Base-by-base conservation (phyloP, 2,113 vertebrate species). In the Pleuronectes platessa region DNA sequence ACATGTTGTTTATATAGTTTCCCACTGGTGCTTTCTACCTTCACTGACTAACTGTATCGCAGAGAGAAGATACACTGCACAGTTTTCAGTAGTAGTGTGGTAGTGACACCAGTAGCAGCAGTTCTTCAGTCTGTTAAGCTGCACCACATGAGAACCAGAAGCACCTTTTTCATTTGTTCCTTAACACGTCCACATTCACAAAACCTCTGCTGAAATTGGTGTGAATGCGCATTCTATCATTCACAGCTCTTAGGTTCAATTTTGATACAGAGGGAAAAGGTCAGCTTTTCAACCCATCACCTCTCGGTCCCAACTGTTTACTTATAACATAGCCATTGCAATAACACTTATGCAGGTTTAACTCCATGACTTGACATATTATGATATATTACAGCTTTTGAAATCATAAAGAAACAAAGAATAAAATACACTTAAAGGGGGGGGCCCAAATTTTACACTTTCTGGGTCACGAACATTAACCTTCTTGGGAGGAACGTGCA, bases 351-450 rank as follows among this genome's bases (percentile, higher is more conserved):
- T 68, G 0, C 31, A 40, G 27, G 23, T 82, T 75, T 68, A 72
- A 73, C 12, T 13, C 15, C 68, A 73, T 49, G 51, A 63, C 15
- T 73, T 73, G 53, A 49, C 47, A 51, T 51, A 49, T 6, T 49
- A 8, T 6, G 12, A 66, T 54, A 80, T 21, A 80, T 40, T 61
- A 42, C 51, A 83, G 53, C n/a, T 40, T 27, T 35, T 23, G 20
- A 75, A 74, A 73, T 20, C 37, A 72, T 35, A 45, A 35, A 71
- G 42, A 21, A 62, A 76, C 54, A 74, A 40, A 58, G 63, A 68
- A 45, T 21, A 18, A 74, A 7, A 65, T 2, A 21, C 55, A 31
- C 31, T 31, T 31, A 31, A 31, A 31, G 24, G 24, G 24, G 24
- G 24, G 31, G 31, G 31, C 31, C 31, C 31, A 31, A 7, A 31